Conservation (phyloP, 2,113 vertebrate genomes). For the Mungos mungo region DNA sequence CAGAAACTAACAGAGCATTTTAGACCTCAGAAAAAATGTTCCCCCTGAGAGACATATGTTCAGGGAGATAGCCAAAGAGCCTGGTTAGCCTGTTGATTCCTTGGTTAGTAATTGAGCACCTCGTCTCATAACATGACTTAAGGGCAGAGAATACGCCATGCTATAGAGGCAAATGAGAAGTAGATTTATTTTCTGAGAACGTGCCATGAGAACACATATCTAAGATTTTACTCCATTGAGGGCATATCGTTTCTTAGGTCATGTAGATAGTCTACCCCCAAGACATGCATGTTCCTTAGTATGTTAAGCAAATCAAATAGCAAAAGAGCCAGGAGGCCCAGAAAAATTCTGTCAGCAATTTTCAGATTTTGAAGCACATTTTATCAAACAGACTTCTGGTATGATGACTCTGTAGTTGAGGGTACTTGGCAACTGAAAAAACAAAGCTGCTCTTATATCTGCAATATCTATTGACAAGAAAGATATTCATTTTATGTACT, state of each 20-base stretch:
- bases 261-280: neutral
- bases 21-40: constrained; percentile 34
- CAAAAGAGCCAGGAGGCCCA: neutral
- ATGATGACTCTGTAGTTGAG: neutral
- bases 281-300: neutral
- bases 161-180: neutral
- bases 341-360: neutral
- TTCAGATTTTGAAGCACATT: constrained; percentile 46
- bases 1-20: constrained; percentile 74
- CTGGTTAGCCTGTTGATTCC: constrained; percentile 15
- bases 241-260: neutral
- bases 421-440: neutral
- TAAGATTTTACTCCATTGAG: neutral
- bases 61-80: constrained; percentile 42
- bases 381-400: neutral
- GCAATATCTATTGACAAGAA: neutral
- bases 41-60: constrained; percentile 60
- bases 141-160: neutral
- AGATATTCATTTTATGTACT: neutral
- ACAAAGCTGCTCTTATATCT: neutral
- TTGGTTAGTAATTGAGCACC: neutral
- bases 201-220: neutral
- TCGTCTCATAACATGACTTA: neutral
- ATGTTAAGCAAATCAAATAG: neutral
- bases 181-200: neutral